Base-by-base conservation (phyloP, 2,113 vertebrate genomes). In the Martes martes region DNA sequence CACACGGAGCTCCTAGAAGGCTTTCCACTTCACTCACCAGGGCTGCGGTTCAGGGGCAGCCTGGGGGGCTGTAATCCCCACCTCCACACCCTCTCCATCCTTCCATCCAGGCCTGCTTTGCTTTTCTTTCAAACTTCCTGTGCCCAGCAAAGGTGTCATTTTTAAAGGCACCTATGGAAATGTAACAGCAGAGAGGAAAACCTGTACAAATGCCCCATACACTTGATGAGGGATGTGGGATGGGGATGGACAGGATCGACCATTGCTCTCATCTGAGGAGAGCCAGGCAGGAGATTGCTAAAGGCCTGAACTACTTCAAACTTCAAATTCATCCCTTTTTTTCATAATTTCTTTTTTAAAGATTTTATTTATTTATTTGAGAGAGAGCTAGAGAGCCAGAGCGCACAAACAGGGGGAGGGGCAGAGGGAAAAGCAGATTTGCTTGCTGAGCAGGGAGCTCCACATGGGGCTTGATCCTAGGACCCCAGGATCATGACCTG, bases 21-120 rank as follows among this genome's bases (percentile, higher is more conserved):
- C 89, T 95, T 98, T 98, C 96, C 97, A 83, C 97, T 97, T 93
- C 96, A 80, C 84, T 98, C 91, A 36, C 97, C 67, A 0, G 45
- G 61, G 52, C 0, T 10, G 2, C 0, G 10, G 50, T 4, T 26
- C 19, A 8, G 6, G 24, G 28, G 4, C 1, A 0, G 0, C 39
- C 1, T 1, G 21, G 0, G 4, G 16, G 36, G 10, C n/a, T 45
- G 33, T 11, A 3, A 31, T 42, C 57, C 4, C 42, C 63, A 1
- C 15, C 24, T 31, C 3, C 55, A 18, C 0, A 0, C 8, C 80
- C 33, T 36, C 28, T 55, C 39, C 31, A 13, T 10, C 52, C 21
- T 89, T 81, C 65, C 9, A 11, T 50, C 82, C 57, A 24, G 90
- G 11, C 26, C 36, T 61, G 36, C 57, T 57, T 67, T n/a, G 31